Evolutionary conservation across 2,113 vertebrate genomes (phyloP).

Genomic region (Psettodes erumei): DNA sequence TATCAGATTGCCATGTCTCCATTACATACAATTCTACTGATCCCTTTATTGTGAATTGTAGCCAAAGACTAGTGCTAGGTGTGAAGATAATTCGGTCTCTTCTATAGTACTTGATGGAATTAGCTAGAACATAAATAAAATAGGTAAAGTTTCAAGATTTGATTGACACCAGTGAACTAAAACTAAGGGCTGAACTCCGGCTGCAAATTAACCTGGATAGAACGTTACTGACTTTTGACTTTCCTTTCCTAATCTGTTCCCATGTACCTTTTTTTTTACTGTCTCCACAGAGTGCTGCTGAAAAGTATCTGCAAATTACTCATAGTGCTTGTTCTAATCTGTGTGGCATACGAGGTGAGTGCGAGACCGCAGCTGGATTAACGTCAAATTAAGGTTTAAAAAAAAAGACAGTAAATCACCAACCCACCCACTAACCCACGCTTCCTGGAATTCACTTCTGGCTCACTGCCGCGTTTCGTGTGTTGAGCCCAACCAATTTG

Average conservation of each 20-base stretch:
- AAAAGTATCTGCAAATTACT: slow-evolving; percentile 25
- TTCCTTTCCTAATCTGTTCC: slow-evolving; percentile 20
- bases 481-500: not conserved
- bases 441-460: slow-evolving; percentile 26
- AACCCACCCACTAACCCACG: not conserved
- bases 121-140: slow-evolving; percentile 11
- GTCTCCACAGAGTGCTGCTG: slow-evolving; percentile 11
- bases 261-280: slow-evolving; percentile 20
- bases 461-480: not conserved
- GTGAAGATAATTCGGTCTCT: slow-evolving; percentile 26
- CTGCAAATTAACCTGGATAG: slow-evolving; percentile 42
- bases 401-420: slow-evolving; percentile 28
- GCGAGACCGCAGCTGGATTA: slow-evolving; percentile 27
- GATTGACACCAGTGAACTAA: slow-evolving; percentile 9
- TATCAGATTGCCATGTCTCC: slow-evolving; percentile 65
- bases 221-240: slow-evolving; percentile 6
- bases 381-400: not conserved
- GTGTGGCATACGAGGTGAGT: not conserved
- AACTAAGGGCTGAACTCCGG: slow-evolving; percentile 65
- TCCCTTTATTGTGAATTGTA: slow-evolving; percentile 69
- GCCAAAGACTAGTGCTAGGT: slow-evolving; percentile 70
- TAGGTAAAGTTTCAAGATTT: slow-evolving; percentile 28
- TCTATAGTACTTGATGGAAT: slow-evolving; percentile 13
- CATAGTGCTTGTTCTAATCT: slow-evolving; percentile 16
- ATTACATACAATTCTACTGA: slow-evolving; percentile 56